phyloP scores from a whole-genome alignment of 2,888 invertebrate species.

The Lysandra bellargus region DNA sequence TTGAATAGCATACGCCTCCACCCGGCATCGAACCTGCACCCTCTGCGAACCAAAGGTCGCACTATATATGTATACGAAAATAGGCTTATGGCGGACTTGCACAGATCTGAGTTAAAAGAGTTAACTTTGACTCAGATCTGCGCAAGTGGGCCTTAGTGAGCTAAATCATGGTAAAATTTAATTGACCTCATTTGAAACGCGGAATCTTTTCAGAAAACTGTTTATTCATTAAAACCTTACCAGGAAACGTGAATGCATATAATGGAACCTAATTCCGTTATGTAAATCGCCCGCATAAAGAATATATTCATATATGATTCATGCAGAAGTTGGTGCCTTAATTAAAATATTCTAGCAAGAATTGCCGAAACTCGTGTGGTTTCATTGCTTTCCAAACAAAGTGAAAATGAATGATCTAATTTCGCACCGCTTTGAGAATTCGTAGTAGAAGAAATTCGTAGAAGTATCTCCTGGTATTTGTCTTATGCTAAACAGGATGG shows the following conservation, averaged over 20 bases:
- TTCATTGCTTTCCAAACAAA: slow-evolving; percentile 21
- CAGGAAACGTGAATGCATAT: slow-evolving; percentile 20
- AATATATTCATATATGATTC: slow-evolving; percentile 36
- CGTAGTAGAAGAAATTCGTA: too few species aligned
- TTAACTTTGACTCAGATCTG: too few species aligned
- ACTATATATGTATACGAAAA: too few species aligned
- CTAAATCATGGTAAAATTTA: background rate
- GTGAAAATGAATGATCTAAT: slow-evolving; percentile 20
- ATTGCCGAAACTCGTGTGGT: slow-evolving; percentile 1
- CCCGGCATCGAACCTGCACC: too few species aligned
- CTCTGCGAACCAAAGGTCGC: too few species aligned
- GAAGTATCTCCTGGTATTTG: background rate
- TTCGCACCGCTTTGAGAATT: slow-evolving; percentile 1
- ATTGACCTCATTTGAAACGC: slow-evolving; percentile 2
- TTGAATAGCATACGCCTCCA: too few species aligned
- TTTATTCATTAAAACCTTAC: slow-evolving; percentile 21
- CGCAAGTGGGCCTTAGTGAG: background rate
- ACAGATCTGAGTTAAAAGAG: too few species aligned
- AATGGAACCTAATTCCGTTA: slow-evolving; percentile 26
- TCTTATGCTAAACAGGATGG: background rate
- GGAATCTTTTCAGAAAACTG: background rate
- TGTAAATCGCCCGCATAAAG: slow-evolving; percentile 36
- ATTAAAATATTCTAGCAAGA: slow-evolving; percentile 34
- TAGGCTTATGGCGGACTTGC: too few species aligned
- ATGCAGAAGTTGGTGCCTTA: slow-evolving; percentile 34